Base-by-base conservation (phyloP, 1,140 invertebrate species). In the Limonius californicus region DNA sequence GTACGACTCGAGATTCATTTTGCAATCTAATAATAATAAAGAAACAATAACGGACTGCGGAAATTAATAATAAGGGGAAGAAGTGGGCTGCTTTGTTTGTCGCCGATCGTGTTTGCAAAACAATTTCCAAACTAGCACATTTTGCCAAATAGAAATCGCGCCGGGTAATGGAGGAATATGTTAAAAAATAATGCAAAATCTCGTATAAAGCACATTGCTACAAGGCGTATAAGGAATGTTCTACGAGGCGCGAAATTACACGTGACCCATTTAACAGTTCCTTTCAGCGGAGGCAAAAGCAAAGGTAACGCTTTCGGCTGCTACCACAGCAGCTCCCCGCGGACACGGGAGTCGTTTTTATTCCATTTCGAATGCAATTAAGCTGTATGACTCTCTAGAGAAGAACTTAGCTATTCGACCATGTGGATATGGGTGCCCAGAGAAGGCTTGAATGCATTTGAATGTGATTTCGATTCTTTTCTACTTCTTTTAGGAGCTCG, bases 341-440 rank as follows among this genome's bases (percentile, higher is more conserved):
- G 42, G 42, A 45, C 42, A 45, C 16, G 6, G 42, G 16, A n/a
- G 16, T 45, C 42, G 42, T 45, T 45, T 45, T 45, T 45, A 45
- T 45, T 45, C 42, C 42, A 45, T 45, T 45, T 45, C 42, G 42
- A 45, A 45, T 45, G 42, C 42, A 45, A 45, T 45, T 45, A 45
- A 45, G n/a, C 42, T 45, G 16, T 45, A 45, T 45, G n/a, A 45
- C 42, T 45, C 42, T 45, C 42, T 45, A 6, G 42, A 45, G 42
- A 45, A 6, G 16, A 45, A 45, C 42, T 45, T 45, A 18, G 42
- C 42, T 45, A 45, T 45, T 18, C 42, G 42, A 45, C 42, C 42
- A 45, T 45, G 42, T 45, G 42, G 42, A 45, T 45, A 45, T 45
- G 42, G 42, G 42, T 15, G 42, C 42, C 42, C n/a, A 45, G 42